phyloP scores from a whole-genome alignment of 2,113 vertebrate species.

The Accipiter cooperii region DNA sequence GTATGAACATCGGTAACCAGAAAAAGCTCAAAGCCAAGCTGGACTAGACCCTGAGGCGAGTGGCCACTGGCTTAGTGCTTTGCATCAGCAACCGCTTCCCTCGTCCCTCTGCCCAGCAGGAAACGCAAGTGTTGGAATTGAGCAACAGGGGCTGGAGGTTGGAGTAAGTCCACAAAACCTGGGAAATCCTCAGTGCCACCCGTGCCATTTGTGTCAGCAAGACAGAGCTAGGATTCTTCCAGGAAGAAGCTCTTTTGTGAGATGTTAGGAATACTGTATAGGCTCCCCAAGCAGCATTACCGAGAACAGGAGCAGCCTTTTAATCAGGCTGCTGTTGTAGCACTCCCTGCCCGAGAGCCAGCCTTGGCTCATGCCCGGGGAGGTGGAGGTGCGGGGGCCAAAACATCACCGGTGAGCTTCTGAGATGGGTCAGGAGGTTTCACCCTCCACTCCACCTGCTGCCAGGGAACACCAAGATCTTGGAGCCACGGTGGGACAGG shows the following conservation, averaged over 20 bases:
- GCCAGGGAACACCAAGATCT: neutral
- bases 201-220: fast-evolving
- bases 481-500: neutral
- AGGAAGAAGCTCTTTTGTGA: neutral
- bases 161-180: neutral
- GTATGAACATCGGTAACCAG: fast-evolving
- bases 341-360: neutral
- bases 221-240: neutral
- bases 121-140: neutral
- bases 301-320: neutral
- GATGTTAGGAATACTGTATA: fast-evolving
- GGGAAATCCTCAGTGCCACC: neutral
- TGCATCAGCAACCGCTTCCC: neutral
- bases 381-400: too few relatives aligned
- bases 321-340: fast-evolving
- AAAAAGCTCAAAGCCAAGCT: neutral
- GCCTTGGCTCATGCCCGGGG: neutral
- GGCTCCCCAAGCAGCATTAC: fast-evolving
- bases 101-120: neutral
- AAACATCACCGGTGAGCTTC: neutral
- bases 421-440: fast-evolving
- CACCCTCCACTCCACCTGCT: neutral
- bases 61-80: neutral
- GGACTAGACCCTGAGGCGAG: neutral
- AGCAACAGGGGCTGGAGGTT: neutral